Evolutionary conservation across 2,113 vertebrate species (phyloP), one percentile per base, ranked within the genome.

Genomic region (Channa argus): DNA sequence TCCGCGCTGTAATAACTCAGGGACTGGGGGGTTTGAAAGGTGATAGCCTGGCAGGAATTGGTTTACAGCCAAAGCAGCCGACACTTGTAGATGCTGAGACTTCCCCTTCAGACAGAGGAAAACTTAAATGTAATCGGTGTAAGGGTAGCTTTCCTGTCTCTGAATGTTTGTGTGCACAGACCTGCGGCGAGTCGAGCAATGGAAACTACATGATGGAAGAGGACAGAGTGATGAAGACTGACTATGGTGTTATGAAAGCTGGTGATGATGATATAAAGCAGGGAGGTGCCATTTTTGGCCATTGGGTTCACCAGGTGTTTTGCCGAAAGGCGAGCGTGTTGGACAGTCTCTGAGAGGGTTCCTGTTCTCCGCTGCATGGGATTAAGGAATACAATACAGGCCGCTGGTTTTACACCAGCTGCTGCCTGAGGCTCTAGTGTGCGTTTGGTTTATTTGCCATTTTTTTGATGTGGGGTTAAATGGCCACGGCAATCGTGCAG

Each of bases 101-200:
- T 91, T 91, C 88, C 88, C 80, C 80, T 82, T 58, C 91, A 95
- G 94, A 93, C 92, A 70, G 79, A 92, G 92, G 90, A 89, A 70
- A 86, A 76, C 88, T 85, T 58, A 65, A 80, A 85, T 81, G 74
- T 79, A 91, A 91, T 84, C 79, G 68, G 70, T 82, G 91, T 56
- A 70, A 93, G 89, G 77, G 84, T 85, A 93, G 89, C 93, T 93
- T 95, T 95, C 95, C 94, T 94, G 93, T 89, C 91, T 84, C 68
- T 79, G 65, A 60, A 55, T 50, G 77, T 83, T 49, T 77, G 80
- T 82, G 86, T 79, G 73, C 13, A 64, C 86, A 77, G 82, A 84
- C 81, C 74, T 13, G 82, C 72, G 54, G 71, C 45, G 13, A 59
- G 64, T 71, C 38, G 8, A 12, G 70, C 62, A n/a, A 44, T 53